Conservation (phyloP, 37 sponge, comb jelly and placozoan genomes). For the Geodia barretti region DNA sequence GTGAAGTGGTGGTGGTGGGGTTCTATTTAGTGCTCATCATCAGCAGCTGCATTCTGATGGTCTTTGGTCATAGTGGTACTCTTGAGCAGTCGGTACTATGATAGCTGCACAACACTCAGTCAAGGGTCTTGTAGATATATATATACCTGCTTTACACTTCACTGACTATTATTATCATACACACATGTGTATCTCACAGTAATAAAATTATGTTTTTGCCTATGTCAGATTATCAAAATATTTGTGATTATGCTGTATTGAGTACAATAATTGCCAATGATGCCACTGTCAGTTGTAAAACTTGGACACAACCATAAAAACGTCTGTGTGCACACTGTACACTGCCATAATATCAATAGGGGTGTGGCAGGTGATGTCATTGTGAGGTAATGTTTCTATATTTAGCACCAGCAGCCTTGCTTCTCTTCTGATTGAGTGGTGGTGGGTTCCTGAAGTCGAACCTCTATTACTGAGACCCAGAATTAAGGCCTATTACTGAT, state of each 20-base stretch:
- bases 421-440: conserved; percentile 25
- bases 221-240: no score
- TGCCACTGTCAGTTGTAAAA: no score
- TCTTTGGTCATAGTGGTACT: not conserved
- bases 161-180: not conserved
- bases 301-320: not conserved
- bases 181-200: no score
- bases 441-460: conserved; percentile 47
- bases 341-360: not conserved
- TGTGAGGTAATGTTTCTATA: not conserved
- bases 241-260: no score
- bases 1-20: not conserved
- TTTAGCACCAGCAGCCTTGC: conserved; percentile 42
- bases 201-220: no score
- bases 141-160: not conserved
- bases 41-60: not conserved
- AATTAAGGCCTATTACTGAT: conserved; percentile 9
- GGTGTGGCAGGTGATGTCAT: not conserved
- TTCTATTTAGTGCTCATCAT: not conserved
- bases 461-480: conserved; percentile 48
- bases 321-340: not conserved
- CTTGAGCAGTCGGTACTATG: not conserved
- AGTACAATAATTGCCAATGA: no score
- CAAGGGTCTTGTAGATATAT: not conserved
- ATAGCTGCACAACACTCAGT: not conserved